Percentiles rank a stretch among this genome's conserved stretches.
phyloP scores from a whole-genome alignment of 2,113 vertebrate genomes.

The Leuciscus idus region DNA sequence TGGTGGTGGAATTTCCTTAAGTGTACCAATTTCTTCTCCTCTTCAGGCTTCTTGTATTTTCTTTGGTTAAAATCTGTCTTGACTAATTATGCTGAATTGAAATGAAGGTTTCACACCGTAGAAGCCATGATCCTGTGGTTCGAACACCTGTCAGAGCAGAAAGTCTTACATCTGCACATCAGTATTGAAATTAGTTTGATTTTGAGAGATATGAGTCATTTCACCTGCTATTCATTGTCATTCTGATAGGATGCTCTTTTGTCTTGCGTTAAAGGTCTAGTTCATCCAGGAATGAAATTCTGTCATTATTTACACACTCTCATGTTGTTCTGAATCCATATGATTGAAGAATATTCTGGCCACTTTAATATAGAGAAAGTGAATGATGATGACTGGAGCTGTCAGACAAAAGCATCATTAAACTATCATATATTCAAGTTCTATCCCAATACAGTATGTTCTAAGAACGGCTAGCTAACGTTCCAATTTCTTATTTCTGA shows the following conservation, averaged over 20 bases:
- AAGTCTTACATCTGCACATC: background rate
- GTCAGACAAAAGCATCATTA: background rate
- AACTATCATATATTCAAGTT: background rate
- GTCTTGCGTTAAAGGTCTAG: background rate
- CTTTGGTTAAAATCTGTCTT: slow-evolving; percentile 16
- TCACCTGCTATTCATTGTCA: background rate
- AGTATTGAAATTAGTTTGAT: slow-evolving; percentile 1
- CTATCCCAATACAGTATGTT: no score
- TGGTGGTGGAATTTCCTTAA: slow-evolving; percentile 12
- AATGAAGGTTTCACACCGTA: background rate
- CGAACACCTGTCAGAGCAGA: slow-evolving; percentile 20
- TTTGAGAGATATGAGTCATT: slow-evolving; percentile 11
- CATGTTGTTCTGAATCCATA: background rate
- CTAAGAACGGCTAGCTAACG: no score
- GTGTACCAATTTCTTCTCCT: background rate
- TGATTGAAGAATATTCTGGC: background rate
- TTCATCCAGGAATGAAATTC: background rate
- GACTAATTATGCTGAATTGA: slow-evolving; percentile 15
- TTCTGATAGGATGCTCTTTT: background rate
- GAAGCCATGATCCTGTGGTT: slow-evolving; percentile 7
- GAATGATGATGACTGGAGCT: no score
- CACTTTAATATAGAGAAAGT: background rate
- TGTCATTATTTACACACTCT: background rate
- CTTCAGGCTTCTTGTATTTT: background rate
- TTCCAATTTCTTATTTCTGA: no score